Percentiles rank a stretch among this genome's conserved stretches.
Conservation (phyloP, 2,797 vertebrate species). For the Eulemur mongoz region DNA sequence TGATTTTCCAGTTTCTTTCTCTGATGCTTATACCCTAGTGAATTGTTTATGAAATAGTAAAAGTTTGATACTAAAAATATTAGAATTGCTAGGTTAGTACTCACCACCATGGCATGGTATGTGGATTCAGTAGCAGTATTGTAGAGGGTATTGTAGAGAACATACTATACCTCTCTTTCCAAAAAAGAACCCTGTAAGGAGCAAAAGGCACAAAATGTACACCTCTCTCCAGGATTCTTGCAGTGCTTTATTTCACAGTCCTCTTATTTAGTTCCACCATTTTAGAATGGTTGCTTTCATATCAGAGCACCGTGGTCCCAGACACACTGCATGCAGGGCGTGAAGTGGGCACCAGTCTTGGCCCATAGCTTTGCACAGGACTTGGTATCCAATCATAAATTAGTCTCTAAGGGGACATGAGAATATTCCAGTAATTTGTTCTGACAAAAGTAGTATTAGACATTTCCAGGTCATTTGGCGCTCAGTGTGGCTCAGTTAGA, state of each 20-base stretch:
- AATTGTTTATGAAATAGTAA: neutral
- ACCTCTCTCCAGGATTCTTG: neutral
- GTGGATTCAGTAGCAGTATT: neutral
- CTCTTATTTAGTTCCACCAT: neutral
- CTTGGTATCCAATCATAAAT: neutral
- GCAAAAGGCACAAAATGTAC: neutral
- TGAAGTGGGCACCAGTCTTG: neutral
- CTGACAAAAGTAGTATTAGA: slow-evolving; percentile 65
- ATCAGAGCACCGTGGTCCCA: neutral
- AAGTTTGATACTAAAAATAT: neutral
- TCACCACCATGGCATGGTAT: neutral
- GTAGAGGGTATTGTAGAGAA: neutral
- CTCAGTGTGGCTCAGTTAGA: slow-evolving; percentile 47
- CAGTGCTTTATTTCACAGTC: neutral
- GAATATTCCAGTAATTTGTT: slow-evolving; percentile 48
- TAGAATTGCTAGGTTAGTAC: neutral
- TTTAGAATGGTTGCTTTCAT: neutral
- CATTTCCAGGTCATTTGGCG: slow-evolving; percentile 68
- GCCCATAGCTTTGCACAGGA: neutral
- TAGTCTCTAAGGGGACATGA: neutral
- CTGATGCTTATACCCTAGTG: neutral
- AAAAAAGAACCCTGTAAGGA: neutral
- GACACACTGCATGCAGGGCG: too few species aligned
- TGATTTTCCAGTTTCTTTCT: neutral
- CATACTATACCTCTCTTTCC: neutral